Evolutionary conservation across 2,797 vertebrate species (phyloP).

Genomic region (Pipistrellus pygmaeus): DNA sequence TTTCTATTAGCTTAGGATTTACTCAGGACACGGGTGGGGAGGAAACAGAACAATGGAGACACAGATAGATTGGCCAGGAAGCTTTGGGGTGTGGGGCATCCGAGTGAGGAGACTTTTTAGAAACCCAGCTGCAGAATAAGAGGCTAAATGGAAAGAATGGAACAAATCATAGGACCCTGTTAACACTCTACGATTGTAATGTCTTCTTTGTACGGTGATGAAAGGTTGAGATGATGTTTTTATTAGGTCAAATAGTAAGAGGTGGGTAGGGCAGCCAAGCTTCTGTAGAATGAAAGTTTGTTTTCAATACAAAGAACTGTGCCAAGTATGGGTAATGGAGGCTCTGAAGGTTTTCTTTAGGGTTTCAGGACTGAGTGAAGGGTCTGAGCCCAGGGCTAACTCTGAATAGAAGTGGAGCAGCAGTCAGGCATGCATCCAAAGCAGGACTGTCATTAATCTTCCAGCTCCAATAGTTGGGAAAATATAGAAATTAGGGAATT

Average conservation of each 20-base stretch:
- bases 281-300: neutral
- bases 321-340: neutral
- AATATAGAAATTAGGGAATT: conserved; percentile 41
- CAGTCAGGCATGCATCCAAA: neutral
- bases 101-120: conserved; percentile 28
- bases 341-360: neutral
- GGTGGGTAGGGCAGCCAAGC: neutral
- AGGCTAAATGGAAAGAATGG: conserved; percentile 38
- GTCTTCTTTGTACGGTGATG: neutral
- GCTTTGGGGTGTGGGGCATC: conserved; percentile 51
- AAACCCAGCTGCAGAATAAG: conserved; percentile 32
- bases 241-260: neutral
- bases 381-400: neutral
- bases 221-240: neutral
- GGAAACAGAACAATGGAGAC: conserved; percentile 77
- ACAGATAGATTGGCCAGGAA: conserved; percentile 70
- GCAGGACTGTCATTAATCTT: neutral
- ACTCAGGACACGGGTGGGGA: conserved; percentile 74
- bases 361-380: neutral
- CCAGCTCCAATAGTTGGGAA: neutral
- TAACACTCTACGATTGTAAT: neutral
- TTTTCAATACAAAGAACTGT: neutral
- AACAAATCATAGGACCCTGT: neutral
- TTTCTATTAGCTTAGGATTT: conserved; percentile 58
- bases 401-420: neutral